Evolutionary conservation across 2,113 vertebrate genomes (phyloP), one percentile per base, ranked within the genome.

Genomic region (Thalassarche chlororhynchos): DNA sequence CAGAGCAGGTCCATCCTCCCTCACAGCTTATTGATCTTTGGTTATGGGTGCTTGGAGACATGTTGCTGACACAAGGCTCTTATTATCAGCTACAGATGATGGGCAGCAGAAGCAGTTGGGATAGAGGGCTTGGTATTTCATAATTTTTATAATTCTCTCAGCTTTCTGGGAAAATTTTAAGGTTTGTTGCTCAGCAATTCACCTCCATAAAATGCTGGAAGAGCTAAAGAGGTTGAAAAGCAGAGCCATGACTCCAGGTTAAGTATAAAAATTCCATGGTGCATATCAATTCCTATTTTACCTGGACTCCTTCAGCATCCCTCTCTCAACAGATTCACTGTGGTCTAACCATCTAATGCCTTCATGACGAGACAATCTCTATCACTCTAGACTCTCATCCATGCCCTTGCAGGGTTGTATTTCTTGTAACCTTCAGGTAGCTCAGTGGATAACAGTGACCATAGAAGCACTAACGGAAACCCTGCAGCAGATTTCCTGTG

Each of bases 91-190:
- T 83, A 34, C 6, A 90, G 65, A 47, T 36, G 31, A 44, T 12
- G 5, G 20, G 34, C 25, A 87, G 60, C 31, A 77, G 58, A 74
- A 87, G 11, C 20, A 71, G 34, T 2, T 89, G 51, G 40, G 14
- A 62, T 23, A 61, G 16, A 77, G 17, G 18, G 20, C 24, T 71
- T 0, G 0, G 8, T n/a, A 65, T 40, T 72, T 81, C 38, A 25
- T 17, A 24, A 21, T 46, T 82, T 95, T 82, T 62, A 17, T 21
- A 62, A 58, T 36, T 62, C 16, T 69, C 4, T 23, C 23, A 32
- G 14, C 12, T 81, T 91, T 66, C 46, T 28, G 46, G 21, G 25
- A 55, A 69, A 92, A 64, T 23, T 3, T 3, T 14, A 17, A 61
- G 15, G 18, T 49, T 68, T n/a, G 11, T 29, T 80, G 1, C 44